phyloP scores from a whole-genome alignment of 2,888 invertebrate genomes.

The Elmis aenea region DNA sequence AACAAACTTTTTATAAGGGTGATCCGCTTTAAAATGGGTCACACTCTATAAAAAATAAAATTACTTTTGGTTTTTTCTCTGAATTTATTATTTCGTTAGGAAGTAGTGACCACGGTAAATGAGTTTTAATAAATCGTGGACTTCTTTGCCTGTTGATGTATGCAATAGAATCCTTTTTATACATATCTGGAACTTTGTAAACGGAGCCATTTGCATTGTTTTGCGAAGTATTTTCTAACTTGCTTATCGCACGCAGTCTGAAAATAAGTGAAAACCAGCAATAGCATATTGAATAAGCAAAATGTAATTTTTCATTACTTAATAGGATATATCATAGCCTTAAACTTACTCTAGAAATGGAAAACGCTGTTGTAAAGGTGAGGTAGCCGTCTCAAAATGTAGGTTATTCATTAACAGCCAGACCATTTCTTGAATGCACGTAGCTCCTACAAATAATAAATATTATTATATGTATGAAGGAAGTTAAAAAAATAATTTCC shows the following conservation, averaged over 20 bases:
- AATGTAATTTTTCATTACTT: too few species aligned
- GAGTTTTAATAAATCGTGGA: conserved; percentile 59
- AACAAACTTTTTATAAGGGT: too few species aligned
- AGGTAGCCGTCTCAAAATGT: conserved; percentile 57
- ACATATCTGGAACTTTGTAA: not conserved
- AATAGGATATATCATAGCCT: too few species aligned
- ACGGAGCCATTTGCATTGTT: too few species aligned
- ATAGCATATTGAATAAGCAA: too few species aligned
- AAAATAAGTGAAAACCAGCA: too few species aligned
- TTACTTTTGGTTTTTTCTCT: conserved; percentile 1
- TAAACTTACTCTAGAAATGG: conserved; percentile 66
- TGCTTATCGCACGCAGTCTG: too few species aligned
- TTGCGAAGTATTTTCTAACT: too few species aligned
- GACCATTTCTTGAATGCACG: conserved; percentile 68
- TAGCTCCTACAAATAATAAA: conserved; percentile 48
- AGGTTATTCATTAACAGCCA: conserved; percentile 68
- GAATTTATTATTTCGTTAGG: conserved; percentile 50
- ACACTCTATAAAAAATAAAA: too few species aligned
- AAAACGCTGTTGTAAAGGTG: conserved; percentile 58
- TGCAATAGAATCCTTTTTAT: not conserved
- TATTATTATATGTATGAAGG: not conserved
- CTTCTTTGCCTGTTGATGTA: too few species aligned
- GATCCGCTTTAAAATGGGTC: too few species aligned
- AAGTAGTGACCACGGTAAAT: conserved; percentile 64
- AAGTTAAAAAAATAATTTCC: too few species aligned